Evolutionary conservation across 2,888 invertebrate species (phyloP), one percentile per base, ranked within the genome.

Genomic region (Macrophya alboannulata): DNA sequence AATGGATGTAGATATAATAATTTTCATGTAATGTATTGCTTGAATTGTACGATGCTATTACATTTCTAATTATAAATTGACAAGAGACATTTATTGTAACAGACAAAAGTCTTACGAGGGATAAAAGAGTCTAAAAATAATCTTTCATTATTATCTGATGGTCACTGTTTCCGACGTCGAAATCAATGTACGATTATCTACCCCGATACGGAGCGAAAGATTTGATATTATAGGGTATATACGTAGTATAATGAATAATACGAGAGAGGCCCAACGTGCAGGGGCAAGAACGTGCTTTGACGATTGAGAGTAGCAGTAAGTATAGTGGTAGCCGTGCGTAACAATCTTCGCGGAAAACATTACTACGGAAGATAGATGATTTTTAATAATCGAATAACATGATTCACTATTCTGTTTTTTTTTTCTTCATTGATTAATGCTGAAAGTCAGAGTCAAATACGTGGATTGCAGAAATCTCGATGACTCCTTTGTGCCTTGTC

Each of bases 401-500:
- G 17, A 59, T 59, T 62, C 10, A 21, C 21, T 25, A 25, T 62
- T 10, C 2, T 25, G 9, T 62, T 12, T 10, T 10, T 4, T 62
- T 62, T 25, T 62, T 25, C 10, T 12, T 25, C 8, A 62, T 62
- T 25, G 62, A 62, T 62, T 21, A 62, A 12, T 62, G 25, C 21
- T 62, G 12, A 21, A 62, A 62, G 62, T 62, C 62, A 62, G 62
- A 62, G 25, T 62, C 0, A 12, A 62, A 9, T 25, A 62, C 12
- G 25, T 62, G 17, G 15, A 71, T n/a, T n/a, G 48, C 31, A 62
- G 71, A 71, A 40, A 40, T 10, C 31, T 71, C 71, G 15, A 79
- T 12, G 37, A 79, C 1, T 59, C 55, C 79, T 79, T 40, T 79
- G 79, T 79, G 55, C 76, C 45, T 62, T 43, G 81, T 59, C 81